Conservation (phyloP, 2,797 vertebrate species). For the Myioborus miniatus region DNA sequence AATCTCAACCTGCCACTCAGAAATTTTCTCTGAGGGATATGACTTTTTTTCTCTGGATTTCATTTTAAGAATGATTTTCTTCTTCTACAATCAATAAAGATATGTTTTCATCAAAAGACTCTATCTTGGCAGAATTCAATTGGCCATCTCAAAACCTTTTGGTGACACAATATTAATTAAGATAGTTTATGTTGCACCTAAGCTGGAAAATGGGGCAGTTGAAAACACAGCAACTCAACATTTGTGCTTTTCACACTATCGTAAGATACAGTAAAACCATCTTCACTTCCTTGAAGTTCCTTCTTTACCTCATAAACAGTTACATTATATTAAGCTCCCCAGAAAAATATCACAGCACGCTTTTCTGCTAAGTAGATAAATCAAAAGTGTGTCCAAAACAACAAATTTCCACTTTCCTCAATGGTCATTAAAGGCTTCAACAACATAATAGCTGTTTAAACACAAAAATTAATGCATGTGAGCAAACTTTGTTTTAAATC, state of each 20-base stretch:
- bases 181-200: constrained; percentile 78
- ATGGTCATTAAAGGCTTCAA: background rate
- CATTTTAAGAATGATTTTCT: constrained; percentile 85
- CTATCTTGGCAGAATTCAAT: constrained; percentile 82
- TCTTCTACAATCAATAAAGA: constrained; percentile 83
- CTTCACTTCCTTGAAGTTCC: constrained; percentile 18
- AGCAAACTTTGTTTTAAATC: background rate
- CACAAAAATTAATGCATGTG: background rate
- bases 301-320: background rate
- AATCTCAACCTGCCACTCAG: constrained; percentile 84
- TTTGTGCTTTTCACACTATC: constrained; percentile 31
- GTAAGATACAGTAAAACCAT: constrained; percentile 18
- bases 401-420: background rate
- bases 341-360: background rate
- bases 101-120: constrained; percentile 84
- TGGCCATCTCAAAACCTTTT: constrained; percentile 79
- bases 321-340: background rate
- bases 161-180: constrained; percentile 83
- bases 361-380: background rate
- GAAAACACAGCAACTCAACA: constrained; percentile 58
- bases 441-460: background rate
- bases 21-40: constrained; percentile 84
- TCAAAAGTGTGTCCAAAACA: background rate
- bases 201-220: constrained; percentile 63
- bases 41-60: constrained; percentile 82